Evolutionary conservation across 1,140 invertebrate species (phyloP).

Genomic region (Heliconius hermathena): DNA sequence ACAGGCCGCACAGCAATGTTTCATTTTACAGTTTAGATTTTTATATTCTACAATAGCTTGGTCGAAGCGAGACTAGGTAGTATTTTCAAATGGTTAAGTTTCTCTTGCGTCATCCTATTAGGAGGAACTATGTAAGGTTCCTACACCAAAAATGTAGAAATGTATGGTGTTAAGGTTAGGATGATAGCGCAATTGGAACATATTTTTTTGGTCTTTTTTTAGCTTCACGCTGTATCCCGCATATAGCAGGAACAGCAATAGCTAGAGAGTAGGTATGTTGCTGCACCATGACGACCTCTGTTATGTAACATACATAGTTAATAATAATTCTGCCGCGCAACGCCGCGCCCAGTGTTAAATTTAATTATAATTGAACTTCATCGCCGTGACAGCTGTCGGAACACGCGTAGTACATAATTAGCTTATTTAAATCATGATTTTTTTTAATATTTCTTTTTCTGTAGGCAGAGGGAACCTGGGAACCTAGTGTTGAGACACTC

Average conservation of each 20-base stretch:
- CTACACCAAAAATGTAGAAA: too few species aligned
- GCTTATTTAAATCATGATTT: background rate
- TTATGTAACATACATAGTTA: background rate
- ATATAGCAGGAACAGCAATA: too few species aligned
- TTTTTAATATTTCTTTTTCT: background rate
- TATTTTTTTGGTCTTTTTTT: too few species aligned
- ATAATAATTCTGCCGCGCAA: background rate
- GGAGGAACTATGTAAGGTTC: background rate
- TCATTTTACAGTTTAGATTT: conserved; percentile 5
- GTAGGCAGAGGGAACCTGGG: too few species aligned
- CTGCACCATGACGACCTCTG: too few species aligned
- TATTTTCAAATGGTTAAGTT: background rate
- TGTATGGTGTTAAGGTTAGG: too few species aligned
- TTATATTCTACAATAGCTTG: background rate
- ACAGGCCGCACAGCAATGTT: background rate
- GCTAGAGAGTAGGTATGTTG: too few species aligned
- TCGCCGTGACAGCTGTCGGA: conserved; percentile 6
- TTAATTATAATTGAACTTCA: conserved; percentile 2
- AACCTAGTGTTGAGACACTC: too few species aligned
- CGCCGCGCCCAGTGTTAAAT: background rate
- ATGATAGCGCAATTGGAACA: too few species aligned
- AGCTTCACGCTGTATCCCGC: too few species aligned
- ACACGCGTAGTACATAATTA: conserved; percentile 12
- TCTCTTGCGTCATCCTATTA: background rate
- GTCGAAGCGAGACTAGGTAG: background rate